Evolutionary conservation across 2,888 invertebrate genomes (phyloP).

Genomic region (Heliothis peltigera): DNA sequence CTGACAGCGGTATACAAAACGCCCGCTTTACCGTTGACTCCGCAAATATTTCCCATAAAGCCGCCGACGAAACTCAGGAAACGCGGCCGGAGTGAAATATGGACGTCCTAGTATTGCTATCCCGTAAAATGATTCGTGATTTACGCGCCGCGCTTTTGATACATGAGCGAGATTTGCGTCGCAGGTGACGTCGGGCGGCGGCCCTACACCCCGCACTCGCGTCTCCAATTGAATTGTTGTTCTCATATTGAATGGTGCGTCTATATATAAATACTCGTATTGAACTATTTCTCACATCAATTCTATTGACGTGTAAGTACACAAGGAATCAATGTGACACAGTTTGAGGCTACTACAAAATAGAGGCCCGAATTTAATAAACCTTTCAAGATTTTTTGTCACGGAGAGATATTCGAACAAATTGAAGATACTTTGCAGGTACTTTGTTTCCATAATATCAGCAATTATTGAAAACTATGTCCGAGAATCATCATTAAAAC

Average conservation of each 20-base stretch:
- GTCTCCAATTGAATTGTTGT: constrained; percentile 76
- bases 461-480: too few species aligned
- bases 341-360: constrained; percentile 18
- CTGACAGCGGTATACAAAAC: constrained; percentile 53
- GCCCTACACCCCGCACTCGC: constrained; percentile 62
- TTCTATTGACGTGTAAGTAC: constrained; percentile 27
- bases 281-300: constrained; percentile 36
- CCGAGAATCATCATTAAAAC: too few species aligned
- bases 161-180: constrained; percentile 76
- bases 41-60: constrained; percentile 77
- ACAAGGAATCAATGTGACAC: constrained; percentile 10
- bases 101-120: constrained; percentile 76
- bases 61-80: constrained; percentile 73
- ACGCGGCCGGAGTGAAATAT: constrained; percentile 76
- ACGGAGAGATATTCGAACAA: constrained; percentile 2
- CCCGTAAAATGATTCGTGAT: constrained; percentile 83
- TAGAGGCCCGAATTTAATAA: constrained; percentile 13
- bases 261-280: constrained; percentile 54
- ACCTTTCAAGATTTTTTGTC: constrained; percentile 19
- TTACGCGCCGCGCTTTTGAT: constrained; percentile 79
- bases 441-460: too few species aligned
- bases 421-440: too few species aligned
- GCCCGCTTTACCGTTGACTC: constrained; percentile 68
- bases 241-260: constrained; percentile 62
- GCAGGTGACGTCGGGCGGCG: constrained; percentile 72